Evolutionary conservation across 2,888 invertebrate species (phyloP).

Genomic region (Acleris emargana): DNA sequence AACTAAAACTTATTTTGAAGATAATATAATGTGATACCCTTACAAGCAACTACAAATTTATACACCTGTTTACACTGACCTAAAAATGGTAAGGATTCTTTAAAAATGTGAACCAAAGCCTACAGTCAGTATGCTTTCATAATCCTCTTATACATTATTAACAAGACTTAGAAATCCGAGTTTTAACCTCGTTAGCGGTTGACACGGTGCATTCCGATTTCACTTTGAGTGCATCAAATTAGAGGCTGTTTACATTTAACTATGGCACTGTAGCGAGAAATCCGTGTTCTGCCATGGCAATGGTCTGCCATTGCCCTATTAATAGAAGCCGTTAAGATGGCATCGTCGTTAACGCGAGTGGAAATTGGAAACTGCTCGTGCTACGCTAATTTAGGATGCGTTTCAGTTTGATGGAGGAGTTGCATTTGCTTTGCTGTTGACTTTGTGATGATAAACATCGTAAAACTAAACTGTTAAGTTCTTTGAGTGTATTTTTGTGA

Average conservation of each 20-base stretch:
- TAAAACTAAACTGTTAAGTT: too few species aligned
- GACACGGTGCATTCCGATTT: slow-evolving; percentile 25
- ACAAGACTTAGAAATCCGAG: slow-evolving; percentile 8
- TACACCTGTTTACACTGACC: too few species aligned
- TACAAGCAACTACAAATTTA: too few species aligned
- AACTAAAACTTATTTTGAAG: too few species aligned
- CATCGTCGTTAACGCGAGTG: slow-evolving; percentile 13
- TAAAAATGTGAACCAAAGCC: too few species aligned
- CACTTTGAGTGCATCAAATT: slow-evolving; percentile 33
- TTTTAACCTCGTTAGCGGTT: slow-evolving; percentile 27
- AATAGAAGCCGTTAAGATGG: slow-evolving; percentile 22
- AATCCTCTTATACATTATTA: neutral
- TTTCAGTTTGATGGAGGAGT: neutral
- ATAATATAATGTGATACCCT: too few species aligned
- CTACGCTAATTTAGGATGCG: slow-evolving; percentile 4
- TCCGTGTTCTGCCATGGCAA: slow-evolving; percentile 30
- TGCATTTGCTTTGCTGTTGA: neutral
- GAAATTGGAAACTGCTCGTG: slow-evolving; percentile 5
- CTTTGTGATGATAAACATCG: neutral
- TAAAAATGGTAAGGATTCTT: too few species aligned
- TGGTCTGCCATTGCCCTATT: slow-evolving; percentile 20
- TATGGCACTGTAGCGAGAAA: slow-evolving; percentile 32
- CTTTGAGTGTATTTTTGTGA: too few species aligned
- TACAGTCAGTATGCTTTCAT: neutral
- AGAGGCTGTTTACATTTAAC: slow-evolving; percentile 36